Evolutionary conservation across 2,888 invertebrate genomes (phyloP).

Genomic region (Agriotes lineatus): DNA sequence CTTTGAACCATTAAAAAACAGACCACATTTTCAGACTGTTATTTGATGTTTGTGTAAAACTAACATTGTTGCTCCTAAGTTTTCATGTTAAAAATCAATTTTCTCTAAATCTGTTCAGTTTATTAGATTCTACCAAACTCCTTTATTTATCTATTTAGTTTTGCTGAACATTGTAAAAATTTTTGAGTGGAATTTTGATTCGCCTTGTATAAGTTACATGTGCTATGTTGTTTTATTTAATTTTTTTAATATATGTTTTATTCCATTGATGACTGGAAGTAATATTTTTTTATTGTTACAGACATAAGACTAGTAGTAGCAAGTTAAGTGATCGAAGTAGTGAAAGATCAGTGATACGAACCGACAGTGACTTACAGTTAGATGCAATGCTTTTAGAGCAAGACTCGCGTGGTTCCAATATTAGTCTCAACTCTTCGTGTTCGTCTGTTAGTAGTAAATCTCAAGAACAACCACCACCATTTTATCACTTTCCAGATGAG

Average conservation of each 20-base stretch:
- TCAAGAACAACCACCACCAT: constrained; percentile 65
- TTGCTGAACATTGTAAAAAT: too few relatives aligned
- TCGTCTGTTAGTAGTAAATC: constrained; percentile 71
- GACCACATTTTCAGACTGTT: too few relatives aligned
- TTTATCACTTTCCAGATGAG: constrained; percentile 54
- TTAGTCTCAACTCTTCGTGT: constrained; percentile 72
- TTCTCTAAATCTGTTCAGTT: too few relatives aligned
- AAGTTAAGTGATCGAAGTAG: constrained; percentile 24
- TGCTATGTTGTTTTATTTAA: not conserved
- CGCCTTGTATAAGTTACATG: too few relatives aligned
- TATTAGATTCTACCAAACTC: too few relatives aligned
- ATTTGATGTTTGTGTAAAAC: too few relatives aligned
- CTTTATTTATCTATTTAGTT: too few relatives aligned
- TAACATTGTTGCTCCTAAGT: too few relatives aligned
- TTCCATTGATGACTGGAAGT: too few relatives aligned
- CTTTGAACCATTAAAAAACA: too few relatives aligned
- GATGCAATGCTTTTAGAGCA: constrained; percentile 69
- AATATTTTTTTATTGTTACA: constrained; percentile 20
- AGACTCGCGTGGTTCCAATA: constrained; percentile 69
- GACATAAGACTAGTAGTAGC: constrained; percentile 37
- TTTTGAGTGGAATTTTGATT: too few relatives aligned
- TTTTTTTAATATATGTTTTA: not conserved
- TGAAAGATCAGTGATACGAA: constrained; percentile 60
- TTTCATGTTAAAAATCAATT: too few relatives aligned
- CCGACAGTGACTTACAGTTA: constrained; percentile 69